Base-by-base conservation (phyloP, 2,113 vertebrate genomes). In the Indri indri region DNA sequence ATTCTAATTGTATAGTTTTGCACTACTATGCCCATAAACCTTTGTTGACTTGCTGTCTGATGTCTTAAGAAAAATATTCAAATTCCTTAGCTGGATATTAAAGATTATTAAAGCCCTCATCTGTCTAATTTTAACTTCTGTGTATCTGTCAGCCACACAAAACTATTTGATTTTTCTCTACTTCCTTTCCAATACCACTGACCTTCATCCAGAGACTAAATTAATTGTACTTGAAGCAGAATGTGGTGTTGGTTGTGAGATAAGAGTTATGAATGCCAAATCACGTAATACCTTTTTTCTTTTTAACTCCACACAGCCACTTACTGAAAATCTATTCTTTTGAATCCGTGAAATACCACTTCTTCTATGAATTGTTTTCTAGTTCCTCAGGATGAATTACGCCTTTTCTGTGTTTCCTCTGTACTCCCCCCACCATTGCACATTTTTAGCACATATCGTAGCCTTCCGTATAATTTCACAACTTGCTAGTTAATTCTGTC, bases 181-280 rank as follows among this genome's bases (percentile, higher is more conserved):
- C 12, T 81, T 84, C 12, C 16, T 73, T 70, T 68, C 52, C 9
- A 88, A 13, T 71, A 59, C 30, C 10, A 57, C n/a, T 82, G 63
- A 45, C 20, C 4, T 37, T 74, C 4, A 90, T 83, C 91, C 34
- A 63, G 47, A 93, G 16, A 13, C 68, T 1, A 94, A 91, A 89
- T 20, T 45, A 65, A 87, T 50, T 27, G 54, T 61, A 87, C 25
- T 65, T 85, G 82, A 91, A 20, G 14, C 9, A 54, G 77, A 94
- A 40, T 82, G 20, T 76, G 37, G 47, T 79, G 12, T 54, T 45
- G 5, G 20, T 63, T 91, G 20, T 92, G 59, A 88, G 17, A 90
- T 90, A 90, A 80, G 10, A 23, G 8, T 96, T 95, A 25, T 40
- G 85, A 89, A 77, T 95, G 34, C 17, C 66, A 91, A 94, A 18